A percentile compares a stretch with the other conserved stretches of the same genome.
Conservation (phyloP, 37 sponge, comb jelly and placozoan genomes). For the Cladorhizidae sp. region DNA sequence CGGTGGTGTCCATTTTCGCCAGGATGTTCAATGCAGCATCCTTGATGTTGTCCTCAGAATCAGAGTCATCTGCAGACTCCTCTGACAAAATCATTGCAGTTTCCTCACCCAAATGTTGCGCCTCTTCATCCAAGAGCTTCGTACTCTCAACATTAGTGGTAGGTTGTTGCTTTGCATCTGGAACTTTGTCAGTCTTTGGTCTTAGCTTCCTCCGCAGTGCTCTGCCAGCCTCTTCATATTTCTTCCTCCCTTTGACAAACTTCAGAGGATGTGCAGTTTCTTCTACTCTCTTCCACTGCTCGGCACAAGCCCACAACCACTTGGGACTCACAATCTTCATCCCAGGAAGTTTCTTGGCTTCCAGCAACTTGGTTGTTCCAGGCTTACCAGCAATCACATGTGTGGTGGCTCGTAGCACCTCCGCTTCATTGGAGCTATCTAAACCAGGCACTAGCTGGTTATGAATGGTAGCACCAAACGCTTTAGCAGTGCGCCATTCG, state of each 20-base stretch:
- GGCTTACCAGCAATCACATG: constrained; percentile 88
- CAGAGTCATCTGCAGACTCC: background rate
- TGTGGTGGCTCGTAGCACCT: constrained; percentile 67
- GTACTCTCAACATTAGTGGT: background rate
- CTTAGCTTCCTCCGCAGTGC: background rate
- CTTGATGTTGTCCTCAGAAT: background rate
- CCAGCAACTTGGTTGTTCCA: constrained; percentile 88
- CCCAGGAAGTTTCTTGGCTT: constrained; percentile 74
- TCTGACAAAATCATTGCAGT: background rate
- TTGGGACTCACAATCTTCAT: constrained; percentile 77
- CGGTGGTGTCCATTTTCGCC: constrained; percentile 1
- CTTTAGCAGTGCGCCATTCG: constrained; percentile 91
- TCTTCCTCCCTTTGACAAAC: constrained; percentile 4
- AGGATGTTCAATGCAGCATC: background rate
- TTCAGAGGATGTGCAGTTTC: constrained; percentile 67
- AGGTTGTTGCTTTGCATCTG: background rate
- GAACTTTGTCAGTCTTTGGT: background rate
- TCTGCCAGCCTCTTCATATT: background rate
- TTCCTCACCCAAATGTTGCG: background rate
- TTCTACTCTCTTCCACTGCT: constrained; percentile 82
- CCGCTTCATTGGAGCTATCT: constrained; percentile 25
- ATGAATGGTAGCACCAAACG: constrained; percentile 86
- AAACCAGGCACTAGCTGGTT: constrained; percentile 44
- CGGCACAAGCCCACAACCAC: constrained; percentile 96
- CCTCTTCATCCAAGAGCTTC: background rate